Evolutionary conservation across 2,113 vertebrate species (phyloP), one percentile per base, ranked within the genome.

Genomic region (Sander vitreus): DNA sequence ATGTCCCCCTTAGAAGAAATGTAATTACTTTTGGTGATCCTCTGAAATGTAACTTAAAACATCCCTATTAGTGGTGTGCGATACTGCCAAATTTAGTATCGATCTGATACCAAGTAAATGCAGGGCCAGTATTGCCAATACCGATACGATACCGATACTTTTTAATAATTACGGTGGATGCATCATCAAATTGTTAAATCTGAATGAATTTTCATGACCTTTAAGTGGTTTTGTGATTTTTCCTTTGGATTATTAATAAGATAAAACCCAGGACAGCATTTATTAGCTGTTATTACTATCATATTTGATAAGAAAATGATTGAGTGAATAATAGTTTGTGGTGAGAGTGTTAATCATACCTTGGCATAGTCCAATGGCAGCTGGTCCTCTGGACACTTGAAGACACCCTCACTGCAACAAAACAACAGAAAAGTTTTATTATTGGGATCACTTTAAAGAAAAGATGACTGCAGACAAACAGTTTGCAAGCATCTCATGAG

Each of bases 301-400:
- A 45, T 45, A 53, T 53, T 67, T 48, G 15, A 48, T n/a, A 64
- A 18, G n/a, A 36, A 25, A 48, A 16, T 15, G 39, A 23, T 5
- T 43, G 19, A 30, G 11, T 53, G 23, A 33, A 57, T 30, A 0
- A 10, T 16, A 15, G 19, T 64, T 23, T 63, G 36, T 7, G 23
- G 51, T 75, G 71, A 53, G 68, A 62, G 51, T 50, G 68, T 60
- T 15, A 30, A 27, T 51, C 80, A 85, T 96, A 98, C 97, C 97
- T 98, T 98, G 91, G 97, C 97, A 21, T 98, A 98, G 91, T 98
- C 97, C 81, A 98, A 93, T 0, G 97, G 97, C 62, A 98, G 95
- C 87, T 98, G 97, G 63, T 98, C 97, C 92, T 98, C 97, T 0
- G 97, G 97, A 84, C 97, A 98, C 90, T 98, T 98, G 94, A 98